A percentile compares a stretch with the other conserved stretches of the same genome.
phyloP scores from a whole-genome alignment of 2,113 vertebrate genomes.

The Eubucco bourcierii region DNA sequence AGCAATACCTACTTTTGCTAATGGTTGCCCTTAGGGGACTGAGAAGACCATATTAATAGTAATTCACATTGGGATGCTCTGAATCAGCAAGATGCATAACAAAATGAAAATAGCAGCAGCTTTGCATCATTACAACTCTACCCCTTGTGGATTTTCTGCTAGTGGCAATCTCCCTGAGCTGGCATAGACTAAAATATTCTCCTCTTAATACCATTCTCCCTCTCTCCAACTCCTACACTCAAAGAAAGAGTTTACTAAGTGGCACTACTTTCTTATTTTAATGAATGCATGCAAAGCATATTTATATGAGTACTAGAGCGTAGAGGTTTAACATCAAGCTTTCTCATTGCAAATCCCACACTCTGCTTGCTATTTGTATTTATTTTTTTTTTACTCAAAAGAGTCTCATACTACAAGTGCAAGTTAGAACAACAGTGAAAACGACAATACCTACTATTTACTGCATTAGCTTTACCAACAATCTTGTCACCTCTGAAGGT shows the following conservation, averaged over 20 bases:
- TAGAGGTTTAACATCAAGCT: neutral
- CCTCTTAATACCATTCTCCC: slow-evolving; percentile 34
- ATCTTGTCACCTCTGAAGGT: neutral
- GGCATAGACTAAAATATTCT: slow-evolving; percentile 26
- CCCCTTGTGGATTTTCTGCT: slow-evolving; percentile 62
- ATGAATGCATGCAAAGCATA: neutral
- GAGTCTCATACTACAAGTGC: neutral
- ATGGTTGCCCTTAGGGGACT: slow-evolving; percentile 21
- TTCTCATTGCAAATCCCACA: neutral
- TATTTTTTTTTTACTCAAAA: neutral
- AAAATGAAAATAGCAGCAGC: slow-evolving; percentile 64
- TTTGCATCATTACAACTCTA: slow-evolving; percentile 64
- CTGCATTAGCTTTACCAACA: neutral
- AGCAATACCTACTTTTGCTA: slow-evolving; percentile 23
- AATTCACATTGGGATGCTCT: slow-evolving; percentile 52
- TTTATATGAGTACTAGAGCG: neutral
- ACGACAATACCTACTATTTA: neutral
- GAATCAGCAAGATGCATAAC: slow-evolving; percentile 56
- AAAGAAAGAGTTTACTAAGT: slow-evolving; percentile 39
- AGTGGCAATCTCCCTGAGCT: slow-evolving; percentile 59
- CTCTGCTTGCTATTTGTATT: neutral
- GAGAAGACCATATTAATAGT: slow-evolving; percentile 36
- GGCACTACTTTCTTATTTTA: neutral
- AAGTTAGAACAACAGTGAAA: neutral
- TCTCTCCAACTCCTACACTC: slow-evolving; percentile 18